Evolutionary conservation across 2,797 vertebrate genomes (phyloP).

Genomic region (Salmo trutta): DNA sequence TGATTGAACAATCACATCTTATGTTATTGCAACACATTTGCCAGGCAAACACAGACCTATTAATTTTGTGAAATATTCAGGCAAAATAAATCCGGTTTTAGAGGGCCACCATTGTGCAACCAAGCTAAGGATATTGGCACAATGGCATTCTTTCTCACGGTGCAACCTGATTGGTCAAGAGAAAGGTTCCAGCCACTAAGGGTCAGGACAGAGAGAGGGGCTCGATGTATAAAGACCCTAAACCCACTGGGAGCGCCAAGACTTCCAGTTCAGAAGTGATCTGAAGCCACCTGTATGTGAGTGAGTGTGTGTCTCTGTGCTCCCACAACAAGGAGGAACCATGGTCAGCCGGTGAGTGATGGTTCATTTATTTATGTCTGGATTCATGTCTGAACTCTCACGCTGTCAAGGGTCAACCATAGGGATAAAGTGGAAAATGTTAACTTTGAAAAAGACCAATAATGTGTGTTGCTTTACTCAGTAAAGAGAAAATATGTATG

Average conservation of each 20-base stretch:
- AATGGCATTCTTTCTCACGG: conserved; percentile 76
- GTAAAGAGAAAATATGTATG: no score
- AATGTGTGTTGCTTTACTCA: no score
- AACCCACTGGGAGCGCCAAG: conserved; percentile 44
- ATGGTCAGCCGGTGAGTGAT: conserved; percentile 82
- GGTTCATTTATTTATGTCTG: not conserved
- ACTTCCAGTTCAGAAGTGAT: conserved; percentile 46
- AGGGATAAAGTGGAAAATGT: no score
- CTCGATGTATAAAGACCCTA: conserved; percentile 66
- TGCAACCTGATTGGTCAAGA: conserved; percentile 63
- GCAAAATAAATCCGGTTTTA: conserved; percentile 68
- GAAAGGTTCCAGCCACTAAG: conserved; percentile 47
- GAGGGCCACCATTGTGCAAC: conserved; percentile 52
- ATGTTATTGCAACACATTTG: conserved; percentile 51
- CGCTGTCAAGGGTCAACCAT: not conserved
- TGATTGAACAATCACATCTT: conserved; percentile 26
- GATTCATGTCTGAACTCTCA: not conserved
- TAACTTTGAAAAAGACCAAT: not conserved
- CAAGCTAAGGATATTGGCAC: conserved; percentile 63
- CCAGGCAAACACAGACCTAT: conserved; percentile 38
- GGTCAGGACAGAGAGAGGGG: conserved; percentile 32
- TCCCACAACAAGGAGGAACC: conserved; percentile 47
- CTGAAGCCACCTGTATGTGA: conserved; percentile 13
- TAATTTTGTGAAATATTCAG: conserved; percentile 49
- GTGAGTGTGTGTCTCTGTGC: conserved; percentile 41